Conservation (phyloP, 2,888 invertebrate species). For the Spodoptera exigua region DNA sequence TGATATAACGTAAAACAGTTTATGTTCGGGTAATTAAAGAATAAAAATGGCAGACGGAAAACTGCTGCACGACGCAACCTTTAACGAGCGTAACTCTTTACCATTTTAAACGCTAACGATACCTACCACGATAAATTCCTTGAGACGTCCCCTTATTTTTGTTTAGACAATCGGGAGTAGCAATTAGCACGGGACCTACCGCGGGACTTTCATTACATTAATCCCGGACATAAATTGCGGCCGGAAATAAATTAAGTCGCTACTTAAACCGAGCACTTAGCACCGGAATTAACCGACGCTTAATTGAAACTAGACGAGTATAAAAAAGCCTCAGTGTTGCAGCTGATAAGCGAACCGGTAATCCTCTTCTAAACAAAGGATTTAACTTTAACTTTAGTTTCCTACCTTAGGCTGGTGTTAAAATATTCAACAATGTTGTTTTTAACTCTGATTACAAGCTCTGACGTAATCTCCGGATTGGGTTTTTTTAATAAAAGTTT, state of each 20-base stretch:
- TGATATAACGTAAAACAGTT: neutral
- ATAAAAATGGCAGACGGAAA: neutral
- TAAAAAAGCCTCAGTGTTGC: conserved; percentile 72
- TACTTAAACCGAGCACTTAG: conserved; percentile 84
- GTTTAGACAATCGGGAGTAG: conserved; percentile 82
- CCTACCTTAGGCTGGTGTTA: conserved; percentile 56
- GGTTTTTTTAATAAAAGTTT: conserved; percentile 68
- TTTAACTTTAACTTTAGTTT: conserved; percentile 76
- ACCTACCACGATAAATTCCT: conserved; percentile 57
- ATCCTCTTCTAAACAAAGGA: conserved; percentile 81
- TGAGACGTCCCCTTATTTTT: conserved; percentile 69
- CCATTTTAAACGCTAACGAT: conserved; percentile 48
- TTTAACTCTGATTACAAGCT: conserved; percentile 80
- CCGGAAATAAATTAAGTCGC: conserved; percentile 83
- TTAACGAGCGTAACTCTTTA: conserved; percentile 39
- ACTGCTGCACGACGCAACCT: conserved; percentile 35
- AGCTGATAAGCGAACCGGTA: conserved; percentile 76
- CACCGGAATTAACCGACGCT: conserved; percentile 81
- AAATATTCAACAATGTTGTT: conserved; percentile 73
- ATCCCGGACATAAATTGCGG: conserved; percentile 83
- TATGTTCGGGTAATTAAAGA: neutral
- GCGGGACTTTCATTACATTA: conserved; percentile 81
- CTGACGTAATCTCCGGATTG: conserved; percentile 77
- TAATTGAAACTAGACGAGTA: conserved; percentile 86
- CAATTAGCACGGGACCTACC: conserved; percentile 78